phyloP scores from a whole-genome alignment of 2,888 invertebrate species.

The Calameuta filiformis region DNA sequence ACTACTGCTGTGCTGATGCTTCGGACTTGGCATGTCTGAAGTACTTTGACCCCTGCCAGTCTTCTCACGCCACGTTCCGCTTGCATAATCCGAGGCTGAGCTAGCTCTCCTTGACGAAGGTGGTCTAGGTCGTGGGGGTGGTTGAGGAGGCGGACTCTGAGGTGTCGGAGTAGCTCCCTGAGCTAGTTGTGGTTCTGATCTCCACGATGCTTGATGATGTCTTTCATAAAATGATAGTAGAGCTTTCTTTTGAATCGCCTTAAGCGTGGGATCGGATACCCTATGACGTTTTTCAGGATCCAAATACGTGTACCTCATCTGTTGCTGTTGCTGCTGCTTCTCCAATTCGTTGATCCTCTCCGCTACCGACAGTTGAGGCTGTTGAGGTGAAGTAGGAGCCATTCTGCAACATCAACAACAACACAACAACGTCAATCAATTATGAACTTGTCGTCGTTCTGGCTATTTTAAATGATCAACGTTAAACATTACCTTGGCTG shows the following conservation, averaged over 20 bases:
- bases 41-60: conserved; percentile 45
- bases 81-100: conserved; percentile 76
- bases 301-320: conserved; percentile 74
- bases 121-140: conserved; percentile 66
- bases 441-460: conserved; percentile 66
- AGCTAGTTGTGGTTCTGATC: conserved; percentile 71
- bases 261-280: conserved; percentile 78
- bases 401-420: conserved; percentile 32
- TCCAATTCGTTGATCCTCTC: conserved; percentile 69
- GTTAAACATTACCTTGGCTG: conserved; percentile 60
- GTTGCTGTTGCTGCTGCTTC: conserved; percentile 65
- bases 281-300: conserved; percentile 81
- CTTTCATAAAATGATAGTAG: conserved; percentile 84
- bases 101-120: conserved; percentile 72
- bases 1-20: conserved; percentile 71
- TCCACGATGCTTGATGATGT: conserved; percentile 70
- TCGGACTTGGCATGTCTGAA: conserved; percentile 54
- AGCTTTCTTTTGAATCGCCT: conserved; percentile 86
- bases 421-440: conserved; percentile 5
- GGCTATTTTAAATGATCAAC: conserved; percentile 76
- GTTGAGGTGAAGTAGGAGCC: conserved; percentile 55
- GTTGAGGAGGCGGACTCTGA: conserved; percentile 56
- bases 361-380: conserved; percentile 69
- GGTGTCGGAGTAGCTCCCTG: conserved; percentile 46
- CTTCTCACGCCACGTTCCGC: conserved; percentile 66